Conservation (phyloP, 2,888 invertebrate species). For the Perizoma affinitatum region DNA sequence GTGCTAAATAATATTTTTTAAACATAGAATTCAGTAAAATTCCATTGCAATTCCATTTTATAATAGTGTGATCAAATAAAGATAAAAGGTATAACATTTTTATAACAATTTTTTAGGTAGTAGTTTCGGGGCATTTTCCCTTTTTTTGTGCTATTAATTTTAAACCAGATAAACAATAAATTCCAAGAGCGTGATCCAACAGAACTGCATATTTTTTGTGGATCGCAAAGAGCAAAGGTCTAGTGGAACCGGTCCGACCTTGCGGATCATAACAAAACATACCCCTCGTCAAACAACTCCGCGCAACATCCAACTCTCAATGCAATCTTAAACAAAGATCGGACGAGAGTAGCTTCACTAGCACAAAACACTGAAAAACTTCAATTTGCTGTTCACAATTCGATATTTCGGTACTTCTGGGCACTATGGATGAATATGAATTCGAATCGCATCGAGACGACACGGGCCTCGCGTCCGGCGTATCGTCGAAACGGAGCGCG, state of each 20-base stretch:
- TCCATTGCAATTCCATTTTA: no score
- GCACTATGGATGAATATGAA: conserved; percentile 19
- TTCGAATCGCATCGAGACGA: conserved; percentile 23
- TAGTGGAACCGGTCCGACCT: conserved; percentile 56
- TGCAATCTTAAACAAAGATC: conserved; percentile 32
- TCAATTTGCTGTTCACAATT: conserved; percentile 31
- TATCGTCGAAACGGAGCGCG: conserved; percentile 34
- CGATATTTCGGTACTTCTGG: conserved; percentile 42
- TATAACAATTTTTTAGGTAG: no score
- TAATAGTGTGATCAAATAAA: no score
- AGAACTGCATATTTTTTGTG: conserved; percentile 22
- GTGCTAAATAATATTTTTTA: no score
- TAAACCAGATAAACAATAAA: conserved; percentile 21
- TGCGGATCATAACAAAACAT: conserved; percentile 43
- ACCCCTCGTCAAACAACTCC: conserved; percentile 26
- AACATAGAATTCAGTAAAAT: no score
- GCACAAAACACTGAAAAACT: conserved; percentile 28
- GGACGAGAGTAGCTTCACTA: conserved; percentile 27
- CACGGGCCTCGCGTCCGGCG: conserved; percentile 40
- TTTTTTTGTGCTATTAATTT: neutral
- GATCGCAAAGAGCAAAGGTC: conserved; percentile 7
- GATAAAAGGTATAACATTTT: no score
- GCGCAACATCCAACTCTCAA: conserved; percentile 36
- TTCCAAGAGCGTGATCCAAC: conserved; percentile 27
- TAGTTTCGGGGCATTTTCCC: no score